Evolutionary conservation across 2,113 vertebrate genomes (phyloP).

Genomic region (Himantopus leucocephalus): DNA sequence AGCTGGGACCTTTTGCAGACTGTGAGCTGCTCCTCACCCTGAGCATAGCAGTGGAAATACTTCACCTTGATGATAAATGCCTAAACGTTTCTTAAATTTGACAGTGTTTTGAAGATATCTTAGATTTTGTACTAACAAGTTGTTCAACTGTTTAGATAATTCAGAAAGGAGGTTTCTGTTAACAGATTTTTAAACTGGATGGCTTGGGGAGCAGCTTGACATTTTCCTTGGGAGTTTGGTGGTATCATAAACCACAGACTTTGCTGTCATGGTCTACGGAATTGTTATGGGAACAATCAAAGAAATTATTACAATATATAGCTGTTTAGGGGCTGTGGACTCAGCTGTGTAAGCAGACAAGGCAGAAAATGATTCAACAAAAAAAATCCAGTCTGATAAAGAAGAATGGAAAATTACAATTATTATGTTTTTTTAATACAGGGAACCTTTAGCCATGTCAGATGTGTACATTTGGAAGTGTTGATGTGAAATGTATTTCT

Average conservation of each 20-base stretch:
- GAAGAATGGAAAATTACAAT: background rate
- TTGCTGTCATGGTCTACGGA: background rate
- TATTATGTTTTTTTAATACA: background rate
- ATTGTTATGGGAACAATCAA: background rate
- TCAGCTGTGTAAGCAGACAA: background rate
- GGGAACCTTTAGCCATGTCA: background rate
- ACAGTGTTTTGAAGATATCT: background rate
- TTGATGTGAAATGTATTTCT: background rate
- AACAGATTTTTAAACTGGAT: background rate
- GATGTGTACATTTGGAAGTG: background rate
- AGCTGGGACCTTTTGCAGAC: background rate
- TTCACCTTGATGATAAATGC: background rate
- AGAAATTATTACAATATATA: background rate
- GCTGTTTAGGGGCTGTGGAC: background rate
- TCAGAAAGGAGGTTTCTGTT: background rate
- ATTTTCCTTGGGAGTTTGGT: background rate
- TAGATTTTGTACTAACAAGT: constrained; percentile 5
- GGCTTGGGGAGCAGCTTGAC: background rate
- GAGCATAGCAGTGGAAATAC: background rate
- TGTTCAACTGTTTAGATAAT: background rate
- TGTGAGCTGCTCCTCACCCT: background rate
- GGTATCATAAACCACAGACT: background rate
- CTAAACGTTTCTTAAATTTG: background rate
- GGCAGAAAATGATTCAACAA: background rate
- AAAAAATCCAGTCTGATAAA: background rate